Evolutionary conservation across 2,113 vertebrate genomes (phyloP), one percentile per base, ranked within the genome.

Genomic region (Pampusana beccarii): DNA sequence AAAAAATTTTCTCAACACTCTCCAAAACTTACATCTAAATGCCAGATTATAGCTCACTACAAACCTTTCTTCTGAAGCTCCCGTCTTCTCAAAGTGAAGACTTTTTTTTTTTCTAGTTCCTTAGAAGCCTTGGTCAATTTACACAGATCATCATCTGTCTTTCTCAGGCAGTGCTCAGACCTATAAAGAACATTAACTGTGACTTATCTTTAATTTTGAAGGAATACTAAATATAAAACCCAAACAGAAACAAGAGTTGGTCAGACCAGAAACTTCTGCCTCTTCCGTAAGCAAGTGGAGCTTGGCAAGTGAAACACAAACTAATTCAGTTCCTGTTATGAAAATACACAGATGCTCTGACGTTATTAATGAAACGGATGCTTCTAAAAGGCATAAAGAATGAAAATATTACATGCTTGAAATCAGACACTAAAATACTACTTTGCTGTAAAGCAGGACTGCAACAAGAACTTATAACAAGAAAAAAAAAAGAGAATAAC

Each of bases 11-110:
- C 23, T 36, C 17, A 66, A 46, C 4, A 33, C 1, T 34, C 25
- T 48, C 11, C 40, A 79, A 75, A 85, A 40, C 19, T 42, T 7
- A 11, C 38, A 74, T 62, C 93, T 29, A 82, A 92, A 88, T 83
- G 12, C 8, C 34, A 90, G 66, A 72, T 48, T 74, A 69, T 34
- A 88, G 86, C 79, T 91, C 20, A 67, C 21, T 95, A 97, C 98
- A 94, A 97, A 98, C 98, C 98, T 98, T 98, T 96, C 89, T 51
- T 93, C 36, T 98, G 93, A 65, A 87, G 77, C 60, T 96, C 86
- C 91, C 36, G 61, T 57, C 90, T 96, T 95, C 88, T 90, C 64
- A 31, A 31, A 91, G 57, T 44, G 71, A 87, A 73, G 75, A 88
- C 50, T 42, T 89, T 80, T 51, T 44, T 93, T 92, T 78, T 95